Conservation (phyloP, 2,888 invertebrate genomes). For the Temnothorax ravouxi region DNA sequence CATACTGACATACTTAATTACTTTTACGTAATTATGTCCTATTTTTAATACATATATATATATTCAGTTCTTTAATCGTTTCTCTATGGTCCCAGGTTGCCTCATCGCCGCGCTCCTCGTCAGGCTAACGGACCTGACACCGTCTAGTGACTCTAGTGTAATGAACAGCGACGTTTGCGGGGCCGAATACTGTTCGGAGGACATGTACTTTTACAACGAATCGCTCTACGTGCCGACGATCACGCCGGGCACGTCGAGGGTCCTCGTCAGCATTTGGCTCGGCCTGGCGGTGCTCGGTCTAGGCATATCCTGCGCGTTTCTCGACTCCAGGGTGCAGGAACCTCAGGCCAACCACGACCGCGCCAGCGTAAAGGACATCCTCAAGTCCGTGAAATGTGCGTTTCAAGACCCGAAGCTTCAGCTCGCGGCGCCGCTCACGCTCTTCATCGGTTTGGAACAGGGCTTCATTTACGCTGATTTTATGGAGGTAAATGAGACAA, state of each 20-base stretch:
- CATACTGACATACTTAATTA: not conserved
- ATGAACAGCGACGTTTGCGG: slow-evolving; percentile 79
- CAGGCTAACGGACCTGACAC: slow-evolving; percentile 77
- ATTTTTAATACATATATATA: not conserved
- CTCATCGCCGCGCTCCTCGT: slow-evolving; percentile 81
- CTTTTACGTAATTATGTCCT: not conserved
- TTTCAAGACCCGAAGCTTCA: slow-evolving; percentile 90
- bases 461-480: slow-evolving; percentile 95
- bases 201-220: slow-evolving; percentile 80
- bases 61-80: not conserved
- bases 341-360: slow-evolving; percentile 78
- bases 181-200: slow-evolving; percentile 83
- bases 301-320: slow-evolving; percentile 83
- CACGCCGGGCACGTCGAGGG: slow-evolving; percentile 77
- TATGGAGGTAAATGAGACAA: slow-evolving; percentile 89
- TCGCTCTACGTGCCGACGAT: slow-evolving; percentile 77
- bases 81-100: slow-evolving; percentile 76
- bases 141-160: slow-evolving; percentile 44
- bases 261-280: slow-evolving; percentile 82
- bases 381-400: slow-evolving; percentile 87
- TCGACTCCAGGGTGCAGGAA: slow-evolving; percentile 83
- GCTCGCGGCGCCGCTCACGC: slow-evolving; percentile 92
- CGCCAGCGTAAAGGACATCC: slow-evolving; percentile 77
- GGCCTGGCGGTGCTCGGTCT: slow-evolving; percentile 82
- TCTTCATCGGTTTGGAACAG: slow-evolving; percentile 94